Evolutionary conservation across 2,888 invertebrate genomes (phyloP), one percentile per base, ranked within the genome.

Genomic region (Rhopalosiphum nymphaeae): DNA sequence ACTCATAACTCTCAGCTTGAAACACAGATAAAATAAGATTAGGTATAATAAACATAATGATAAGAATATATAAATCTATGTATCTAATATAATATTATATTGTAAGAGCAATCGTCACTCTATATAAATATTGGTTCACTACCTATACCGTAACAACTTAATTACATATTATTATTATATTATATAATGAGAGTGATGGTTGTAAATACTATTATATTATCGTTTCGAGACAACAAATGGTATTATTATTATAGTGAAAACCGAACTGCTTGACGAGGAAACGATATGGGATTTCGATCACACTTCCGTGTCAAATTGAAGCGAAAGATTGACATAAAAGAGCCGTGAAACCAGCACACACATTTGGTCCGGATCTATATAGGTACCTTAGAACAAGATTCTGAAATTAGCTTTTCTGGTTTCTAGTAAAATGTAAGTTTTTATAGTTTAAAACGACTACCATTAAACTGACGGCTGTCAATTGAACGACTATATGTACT

Each of bases 231-330:
- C 56, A 21, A 53, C 36, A 53, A 25, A 21, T 89, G 56, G 42
- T 56, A 42, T 56, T 26, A 78, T 78, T 78, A 56, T 88, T 53
- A 53, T n/a, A 44, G 26, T n/a, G 57, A 2, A 46, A 86, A 29
- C 46, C 46, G 46, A 86, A 44, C 89, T n/a, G 49, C 10, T 29
- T n/a, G 57, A 44, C 44, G 36, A 25, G 36, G 29, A 49, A 56
- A 36, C 46, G 44, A 61, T 92, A 87, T 25, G 87, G 53, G 49
- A 92, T 92, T 92, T 92, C 42, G 53, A 88, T 87, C 92, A 92
- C 92, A 88, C 49, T 29, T 67, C 67, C 61, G 57, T 36, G 91
- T 92, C 86, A 36, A 86, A 61, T 67, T 3, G 92, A 42, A 49
- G 53, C 67, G 88, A 67, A 53, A 67, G 92, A 92, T 49, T 67